Evolutionary conservation across 2,888 invertebrate species (phyloP).

Genomic region (Sericinus montela): DNA sequence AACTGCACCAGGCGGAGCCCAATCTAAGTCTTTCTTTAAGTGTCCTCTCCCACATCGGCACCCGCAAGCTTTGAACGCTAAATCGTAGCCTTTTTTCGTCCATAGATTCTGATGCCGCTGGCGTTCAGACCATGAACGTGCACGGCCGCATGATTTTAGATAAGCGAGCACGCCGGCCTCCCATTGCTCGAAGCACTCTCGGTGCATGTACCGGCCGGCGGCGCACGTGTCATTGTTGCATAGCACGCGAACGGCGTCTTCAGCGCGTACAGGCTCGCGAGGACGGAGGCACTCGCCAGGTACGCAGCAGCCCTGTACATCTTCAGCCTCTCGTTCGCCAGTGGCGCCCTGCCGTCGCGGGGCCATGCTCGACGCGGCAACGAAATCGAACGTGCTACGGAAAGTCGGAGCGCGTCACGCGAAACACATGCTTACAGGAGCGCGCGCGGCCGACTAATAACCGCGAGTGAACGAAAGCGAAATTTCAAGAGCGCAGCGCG

Average conservation of each 20-base stretch:
- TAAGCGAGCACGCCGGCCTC: constrained; percentile 93
- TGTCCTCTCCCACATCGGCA: constrained; percentile 96
- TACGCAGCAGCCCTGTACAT: constrained; percentile 86
- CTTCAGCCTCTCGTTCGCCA: constrained; percentile 70
- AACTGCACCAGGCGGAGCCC: constrained; percentile 86
- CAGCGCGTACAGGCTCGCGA: constrained; percentile 81
- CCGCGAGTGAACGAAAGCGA: constrained; percentile 83
- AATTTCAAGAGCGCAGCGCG: constrained; percentile 83
- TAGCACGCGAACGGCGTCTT: constrained; percentile 91
- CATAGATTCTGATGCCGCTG: constrained; percentile 97
- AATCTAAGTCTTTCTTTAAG: constrained; percentile 95
- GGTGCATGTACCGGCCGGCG: constrained; percentile 95
- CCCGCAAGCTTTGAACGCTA: constrained; percentile 96
- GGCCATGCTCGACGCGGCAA: constrained; percentile 64
- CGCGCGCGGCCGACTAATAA: constrained; percentile 81
- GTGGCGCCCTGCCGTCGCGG: constrained; percentile 74
- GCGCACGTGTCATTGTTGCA: constrained; percentile 97
- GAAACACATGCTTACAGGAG: constrained; percentile 79
- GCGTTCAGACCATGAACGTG: constrained; percentile 96
- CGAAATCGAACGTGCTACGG: constrained; percentile 67
- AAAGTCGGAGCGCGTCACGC: constrained; percentile 70
- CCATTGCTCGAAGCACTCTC: constrained; percentile 97
- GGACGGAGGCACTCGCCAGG: constrained; percentile 90
- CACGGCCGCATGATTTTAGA: constrained; percentile 93
- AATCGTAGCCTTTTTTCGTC: constrained; percentile 98